Base-by-base conservation (phyloP, 2,888 invertebrate genomes). In the Cryptus viduatorius region DNA sequence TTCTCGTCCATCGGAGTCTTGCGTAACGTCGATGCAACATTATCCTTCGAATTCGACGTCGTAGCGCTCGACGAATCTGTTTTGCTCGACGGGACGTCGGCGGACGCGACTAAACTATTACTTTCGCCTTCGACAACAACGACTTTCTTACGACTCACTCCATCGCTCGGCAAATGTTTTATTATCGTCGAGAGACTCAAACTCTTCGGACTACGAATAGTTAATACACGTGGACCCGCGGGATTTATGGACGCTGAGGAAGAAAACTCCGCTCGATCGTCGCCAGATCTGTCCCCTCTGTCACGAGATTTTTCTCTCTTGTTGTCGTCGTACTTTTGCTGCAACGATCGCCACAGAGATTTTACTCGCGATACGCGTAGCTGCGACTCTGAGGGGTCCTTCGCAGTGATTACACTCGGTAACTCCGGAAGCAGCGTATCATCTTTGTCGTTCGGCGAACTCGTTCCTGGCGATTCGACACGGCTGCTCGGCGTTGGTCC, bases 161-260 rank as follows among this genome's bases (percentile, higher is more conserved):
- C 84, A 10, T 89, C 88, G 29, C 89, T 85, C 3, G 92, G 88
- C 56, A 92, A n/a, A 64, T 91, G 89, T 64, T 86, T 88, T 31
- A 92, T 90, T 59, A 92, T 87, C 4, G 89, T 84, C 14, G 87
- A 87, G 48, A 92, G 79, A 82, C 89, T 87, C 4, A 90, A 73
- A n/a, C 84, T 88, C 42, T 89, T 89, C 0, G 89, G 75, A 56
- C 86, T 88, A 24, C 91, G 90, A 16, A 92, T 82, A 12, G 89
- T 90, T 10, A 91, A 50, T 31, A 91, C 82, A 16, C 89, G 90
- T 10, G 90, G 86, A 44, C 85, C 86, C 29, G 85, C 44, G 16
- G 84, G 53, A 75, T 68, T 5, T 67, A 69, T 16, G 59, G 48
- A 37, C 72, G 87, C 1, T 3, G 76, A 71, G 10, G 81, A 31